Evolutionary conservation across 2,797 vertebrate species (phyloP).

Genomic region (Sebastes matsubarae): DNA sequence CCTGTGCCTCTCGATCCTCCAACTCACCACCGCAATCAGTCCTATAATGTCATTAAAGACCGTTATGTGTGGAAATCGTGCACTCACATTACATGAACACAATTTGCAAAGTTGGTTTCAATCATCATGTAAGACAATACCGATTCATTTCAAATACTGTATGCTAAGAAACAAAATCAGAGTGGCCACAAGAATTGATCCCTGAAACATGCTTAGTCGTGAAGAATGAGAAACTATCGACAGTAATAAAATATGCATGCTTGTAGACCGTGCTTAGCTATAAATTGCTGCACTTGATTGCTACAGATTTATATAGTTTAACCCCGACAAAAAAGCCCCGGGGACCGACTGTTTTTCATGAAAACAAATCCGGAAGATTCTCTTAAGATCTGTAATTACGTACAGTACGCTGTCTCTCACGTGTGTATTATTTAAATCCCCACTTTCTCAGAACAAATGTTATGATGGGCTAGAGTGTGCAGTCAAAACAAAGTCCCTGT

Average conservation of each 20-base stretch:
- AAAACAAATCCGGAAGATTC: constrained; percentile 25
- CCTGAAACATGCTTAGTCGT: not conserved
- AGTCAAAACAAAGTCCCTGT: constrained; percentile 53
- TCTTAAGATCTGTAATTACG: constrained; percentile 13
- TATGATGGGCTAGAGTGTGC: constrained; percentile 49
- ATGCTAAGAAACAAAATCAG: not conserved
- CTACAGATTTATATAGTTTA: constrained; percentile 7
- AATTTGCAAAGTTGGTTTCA: not conserved
- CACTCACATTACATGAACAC: not conserved
- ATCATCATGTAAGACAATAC: not conserved
- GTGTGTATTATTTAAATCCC: constrained; percentile 24
- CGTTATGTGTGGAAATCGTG: not conserved
- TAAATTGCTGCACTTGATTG: constrained; percentile 2
- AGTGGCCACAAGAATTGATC: not conserved
- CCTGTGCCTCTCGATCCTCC: not conserved
- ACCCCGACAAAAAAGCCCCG: not conserved
- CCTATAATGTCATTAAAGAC: not conserved
- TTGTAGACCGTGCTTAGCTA: not conserved
- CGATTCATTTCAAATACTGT: not conserved
- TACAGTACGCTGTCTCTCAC: constrained; percentile 1
- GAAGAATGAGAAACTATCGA: constrained; percentile 1
- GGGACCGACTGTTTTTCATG: constrained; percentile 10
- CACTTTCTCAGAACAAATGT: constrained; percentile 56
- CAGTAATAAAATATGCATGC: constrained; percentile 10
- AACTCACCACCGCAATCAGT: not conserved